These are phyloP conservation scores for Phylloscopus collybita DNA, from an alignment of 2,797 vertebrate genomes.

Conservation along the genomic window DNA sequence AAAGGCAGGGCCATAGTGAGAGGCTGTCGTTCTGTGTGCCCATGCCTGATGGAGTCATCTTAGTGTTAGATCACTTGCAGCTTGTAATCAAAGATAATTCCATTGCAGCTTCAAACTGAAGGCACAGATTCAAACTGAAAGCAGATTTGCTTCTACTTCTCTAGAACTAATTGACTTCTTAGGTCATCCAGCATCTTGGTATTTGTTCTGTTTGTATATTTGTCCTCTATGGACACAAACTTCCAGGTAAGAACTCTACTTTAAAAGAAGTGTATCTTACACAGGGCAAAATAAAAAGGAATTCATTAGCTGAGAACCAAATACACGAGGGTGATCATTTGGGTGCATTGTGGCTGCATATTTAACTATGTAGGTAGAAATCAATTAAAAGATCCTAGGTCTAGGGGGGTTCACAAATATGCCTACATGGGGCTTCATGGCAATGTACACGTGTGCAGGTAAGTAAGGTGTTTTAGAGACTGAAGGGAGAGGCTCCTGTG, in stretches of 20 bases:
- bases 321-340: fast-evolving
- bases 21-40: not conserved
- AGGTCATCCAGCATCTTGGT: not conserved
- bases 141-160: not conserved
- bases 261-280: not conserved
- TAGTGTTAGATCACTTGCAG: not conserved
- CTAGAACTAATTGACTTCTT: not conserved
- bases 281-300: not conserved
- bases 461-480: not conserved
- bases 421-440: not conserved
- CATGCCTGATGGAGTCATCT: not conserved
- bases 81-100: not conserved
- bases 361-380: not conserved
- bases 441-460: not conserved
- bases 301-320: not conserved
- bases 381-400: not conserved
- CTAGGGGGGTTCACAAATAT: not conserved
- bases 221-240: not conserved
- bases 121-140: not conserved
- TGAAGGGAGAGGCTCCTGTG: not conserved
- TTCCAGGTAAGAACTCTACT: not conserved
- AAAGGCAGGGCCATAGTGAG: not conserved
- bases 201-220: not conserved
- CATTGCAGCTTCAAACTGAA: not conserved
- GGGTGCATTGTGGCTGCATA: not conserved